Evolutionary conservation across 2,797 vertebrate species (phyloP), one percentile per base, ranked within the genome.

Genomic region (Thalassophryne amazonica): DNA sequence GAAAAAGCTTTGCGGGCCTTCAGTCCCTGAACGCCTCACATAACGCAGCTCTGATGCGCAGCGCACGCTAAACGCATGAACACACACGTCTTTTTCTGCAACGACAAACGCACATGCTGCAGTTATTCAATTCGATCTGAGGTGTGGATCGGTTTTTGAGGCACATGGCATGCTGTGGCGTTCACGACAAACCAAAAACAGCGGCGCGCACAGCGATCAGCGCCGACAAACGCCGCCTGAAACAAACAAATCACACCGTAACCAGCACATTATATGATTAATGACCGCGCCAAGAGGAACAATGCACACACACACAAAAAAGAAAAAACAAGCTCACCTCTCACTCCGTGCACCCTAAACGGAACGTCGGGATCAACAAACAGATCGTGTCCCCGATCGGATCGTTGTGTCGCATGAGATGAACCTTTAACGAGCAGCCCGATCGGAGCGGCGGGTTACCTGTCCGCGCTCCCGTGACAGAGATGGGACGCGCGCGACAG

Each of bases 381-480:
- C 15, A 42, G 3, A n/a, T 17, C 12, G 16, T 14, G 5, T 18
- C 7, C 0, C 4, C 2, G 7, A 9, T n/a, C n/a, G 3, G 14
- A 11, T 11, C 2, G 18, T 2, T 40, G 16, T 8, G 11, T 18
- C n/a, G n/a, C n/a, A n/a, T n/a, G n/a, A n/a, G n/a, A n/a, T n/a
- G n/a, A n/a, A n/a, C n/a, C n/a, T n/a, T n/a, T n/a, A n/a, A n/a
- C n/a, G n/a, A n/a, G n/a, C n/a, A n/a, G n/a, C n/a, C n/a, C n/a
- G n/a, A n/a, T n/a, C n/a, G n/a, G n/a, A n/a, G n/a, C n/a, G n/a
- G n/a, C n/a, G 20, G 15, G 48, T 74, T 76, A 86, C 85, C 86
- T 87, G 79, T 53, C 47, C 8, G 61, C 24, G 47, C 34, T 63
- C 51, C 54, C 34, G 41, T 48, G 60, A 71, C 40, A 75, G 48